Evolutionary conservation across 2,888 invertebrate species (phyloP).

Genomic region (Epicampocera succincta): DNA sequence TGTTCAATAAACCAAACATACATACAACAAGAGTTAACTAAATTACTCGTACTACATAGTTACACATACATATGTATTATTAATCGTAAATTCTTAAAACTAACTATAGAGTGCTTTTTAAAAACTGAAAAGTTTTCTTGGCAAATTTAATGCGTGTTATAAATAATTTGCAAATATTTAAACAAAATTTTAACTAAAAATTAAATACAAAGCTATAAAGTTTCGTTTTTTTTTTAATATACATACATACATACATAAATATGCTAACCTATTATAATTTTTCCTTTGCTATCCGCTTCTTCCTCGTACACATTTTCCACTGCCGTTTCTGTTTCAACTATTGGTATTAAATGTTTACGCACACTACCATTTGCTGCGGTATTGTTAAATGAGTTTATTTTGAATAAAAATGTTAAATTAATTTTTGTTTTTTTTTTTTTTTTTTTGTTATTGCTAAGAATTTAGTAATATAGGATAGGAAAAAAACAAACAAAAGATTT

Average conservation of each 20-base stretch:
- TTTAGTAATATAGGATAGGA: conserved; percentile 33
- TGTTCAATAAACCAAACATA: not conserved
- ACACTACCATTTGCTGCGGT: conserved; percentile 73
- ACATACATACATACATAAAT: not conserved
- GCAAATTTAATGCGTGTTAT: conserved; percentile 32
- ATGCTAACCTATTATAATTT: conserved; percentile 83
- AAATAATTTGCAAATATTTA: conserved; percentile 51
- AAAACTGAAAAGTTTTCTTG: not conserved
- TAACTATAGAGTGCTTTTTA: conserved; percentile 29
- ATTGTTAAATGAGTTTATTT: conserved; percentile 63
- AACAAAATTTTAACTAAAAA: conserved; percentile 51
- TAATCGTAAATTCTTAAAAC: too few species aligned
- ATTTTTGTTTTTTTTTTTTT: too few species aligned
- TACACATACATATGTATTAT: not conserved
- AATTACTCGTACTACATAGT: not conserved
- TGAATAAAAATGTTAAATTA: conserved; percentile 36
- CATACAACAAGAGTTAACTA: too few species aligned
- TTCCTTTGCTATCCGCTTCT: conserved; percentile 80
- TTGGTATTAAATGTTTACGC: conserved; percentile 76
- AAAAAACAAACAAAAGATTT: conserved; percentile 37
- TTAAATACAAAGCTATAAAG: conserved; percentile 27
- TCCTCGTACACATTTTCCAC: conserved; percentile 73
- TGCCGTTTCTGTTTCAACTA: conserved; percentile 77
- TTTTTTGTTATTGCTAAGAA: conserved; percentile 40
- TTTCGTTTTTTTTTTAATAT: conserved; percentile 37